phyloP scores from a whole-genome alignment of 2,888 invertebrate genomes.

The Acanthopleura granulata region DNA sequence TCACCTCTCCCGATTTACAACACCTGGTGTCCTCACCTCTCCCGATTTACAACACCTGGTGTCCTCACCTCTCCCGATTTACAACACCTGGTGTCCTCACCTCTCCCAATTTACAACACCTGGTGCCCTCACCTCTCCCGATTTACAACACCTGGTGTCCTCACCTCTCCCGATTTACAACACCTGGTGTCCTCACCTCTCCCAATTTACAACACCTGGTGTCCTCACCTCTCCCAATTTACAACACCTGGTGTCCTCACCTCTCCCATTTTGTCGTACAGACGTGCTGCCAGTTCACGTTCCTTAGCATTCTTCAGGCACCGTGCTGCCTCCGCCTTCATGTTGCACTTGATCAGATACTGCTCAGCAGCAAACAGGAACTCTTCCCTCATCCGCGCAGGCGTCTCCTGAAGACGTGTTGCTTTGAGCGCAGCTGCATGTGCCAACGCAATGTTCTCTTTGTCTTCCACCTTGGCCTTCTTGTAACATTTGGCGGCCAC shows the following conservation, averaged over 20 bases:
- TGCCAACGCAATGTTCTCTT: conserved; percentile 49
- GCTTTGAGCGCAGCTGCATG: conserved; percentile 52
- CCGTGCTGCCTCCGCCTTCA: conserved; percentile 24
- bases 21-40: too few species aligned
- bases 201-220: too few species aligned
- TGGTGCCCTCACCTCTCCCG: too few species aligned
- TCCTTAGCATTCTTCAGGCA: conserved; percentile 25
- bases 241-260: neutral
- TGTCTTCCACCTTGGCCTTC: conserved; percentile 39
- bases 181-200: too few species aligned
- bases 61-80: too few species aligned
- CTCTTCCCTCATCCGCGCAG: conserved; percentile 45
- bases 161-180: too few species aligned
- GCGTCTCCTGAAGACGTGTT: conserved; percentile 32
- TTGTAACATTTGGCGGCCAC: conserved; percentile 60
- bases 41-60: too few species aligned
- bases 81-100: too few species aligned
- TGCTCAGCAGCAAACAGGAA: conserved; percentile 48
- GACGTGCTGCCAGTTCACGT: conserved; percentile 21
- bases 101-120: too few species aligned
- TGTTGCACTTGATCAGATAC: conserved; percentile 36
- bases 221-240: too few species aligned
- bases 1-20: too few species aligned
- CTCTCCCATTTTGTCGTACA: conserved; percentile 27
- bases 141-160: too few species aligned